Evolutionary conservation across 2,797 vertebrate species (phyloP).

Genomic region (Oceanodroma leucorhoa): DNA sequence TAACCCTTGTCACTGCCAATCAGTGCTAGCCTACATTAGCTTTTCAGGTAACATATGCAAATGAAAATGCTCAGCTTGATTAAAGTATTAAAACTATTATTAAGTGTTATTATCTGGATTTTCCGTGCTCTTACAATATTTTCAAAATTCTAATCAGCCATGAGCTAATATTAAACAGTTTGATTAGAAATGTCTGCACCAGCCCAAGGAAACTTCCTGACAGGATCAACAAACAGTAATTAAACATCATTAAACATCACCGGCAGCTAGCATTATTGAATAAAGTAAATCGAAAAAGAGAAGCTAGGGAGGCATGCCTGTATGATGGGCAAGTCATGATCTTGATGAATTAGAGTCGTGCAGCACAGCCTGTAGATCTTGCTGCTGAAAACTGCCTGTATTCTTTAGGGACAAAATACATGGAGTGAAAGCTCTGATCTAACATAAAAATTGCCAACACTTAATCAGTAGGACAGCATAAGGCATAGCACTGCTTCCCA

Average conservation of each 20-base stretch:
- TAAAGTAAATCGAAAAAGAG: neutral
- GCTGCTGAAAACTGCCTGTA: neutral
- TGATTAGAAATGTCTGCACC: neutral
- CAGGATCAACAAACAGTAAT: constrained; percentile 21
- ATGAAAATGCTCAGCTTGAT: constrained; percentile 14
- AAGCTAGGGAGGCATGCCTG: neutral
- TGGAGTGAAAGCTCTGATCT: neutral
- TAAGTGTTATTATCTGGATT: constrained; percentile 13
- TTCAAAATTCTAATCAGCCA: constrained; percentile 6
- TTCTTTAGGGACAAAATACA: neutral
- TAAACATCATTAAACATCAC: constrained; percentile 22
- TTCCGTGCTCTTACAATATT: neutral
- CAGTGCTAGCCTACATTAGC: neutral
- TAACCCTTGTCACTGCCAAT: neutral
- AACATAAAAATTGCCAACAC: neutral
- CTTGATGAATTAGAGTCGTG: neutral
- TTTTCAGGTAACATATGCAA: neutral
- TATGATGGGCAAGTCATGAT: neutral
- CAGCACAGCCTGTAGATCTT: neutral
- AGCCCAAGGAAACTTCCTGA: neutral
- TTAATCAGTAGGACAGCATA: neutral
- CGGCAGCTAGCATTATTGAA: neutral
- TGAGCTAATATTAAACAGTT: neutral
- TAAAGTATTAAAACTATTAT: neutral
- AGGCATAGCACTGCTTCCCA: neutral